A percentile compares a stretch with the other conserved stretches of the same genome.
phyloP scores from a whole-genome alignment of 1,140 invertebrate genomes.

The Nephila pilipes region DNA sequence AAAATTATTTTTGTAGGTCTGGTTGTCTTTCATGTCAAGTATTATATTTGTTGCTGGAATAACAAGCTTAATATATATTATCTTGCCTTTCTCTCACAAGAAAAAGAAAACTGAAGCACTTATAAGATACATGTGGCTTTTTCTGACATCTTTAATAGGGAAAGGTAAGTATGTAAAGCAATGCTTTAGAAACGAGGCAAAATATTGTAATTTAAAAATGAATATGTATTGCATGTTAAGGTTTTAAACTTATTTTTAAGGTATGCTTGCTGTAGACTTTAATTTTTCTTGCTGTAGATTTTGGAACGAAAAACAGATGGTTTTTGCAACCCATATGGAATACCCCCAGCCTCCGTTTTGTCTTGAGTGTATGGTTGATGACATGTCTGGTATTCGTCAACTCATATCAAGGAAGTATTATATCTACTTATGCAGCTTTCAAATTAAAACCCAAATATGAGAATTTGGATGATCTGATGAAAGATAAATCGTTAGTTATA shows the following conservation, averaged over 20 bases:
- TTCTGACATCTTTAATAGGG: not conserved
- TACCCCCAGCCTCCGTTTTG: not conserved
- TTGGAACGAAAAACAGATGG: not conserved
- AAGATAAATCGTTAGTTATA: not conserved
- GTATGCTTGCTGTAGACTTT: not conserved
- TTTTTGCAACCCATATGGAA: not conserved
- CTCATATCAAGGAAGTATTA: slow-evolving; percentile 26
- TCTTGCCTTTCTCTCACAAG: not conserved
- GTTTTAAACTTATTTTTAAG: too few species aligned
- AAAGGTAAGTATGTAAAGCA: not conserved
- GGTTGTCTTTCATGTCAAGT: not conserved
- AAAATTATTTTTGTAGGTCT: not conserved
- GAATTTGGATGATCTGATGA: not conserved
- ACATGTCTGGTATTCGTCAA: not conserved
- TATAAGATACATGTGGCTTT: not conserved
- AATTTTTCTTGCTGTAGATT: not conserved
- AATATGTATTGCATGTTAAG: too few species aligned
- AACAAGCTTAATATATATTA: not conserved
- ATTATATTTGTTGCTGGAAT: not conserved
- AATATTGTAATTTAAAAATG: not conserved
- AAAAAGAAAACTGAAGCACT: not conserved
- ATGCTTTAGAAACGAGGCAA: not conserved
- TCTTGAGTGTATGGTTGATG: slow-evolving; percentile 3
- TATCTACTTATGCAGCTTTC: not conserved
- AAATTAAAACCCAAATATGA: slow-evolving; percentile 16